These are phyloP conservation scores for Rhogogaster chlorosoma DNA, from an alignment of 2,888 invertebrate genomes.

Conservation along the genomic window DNA sequence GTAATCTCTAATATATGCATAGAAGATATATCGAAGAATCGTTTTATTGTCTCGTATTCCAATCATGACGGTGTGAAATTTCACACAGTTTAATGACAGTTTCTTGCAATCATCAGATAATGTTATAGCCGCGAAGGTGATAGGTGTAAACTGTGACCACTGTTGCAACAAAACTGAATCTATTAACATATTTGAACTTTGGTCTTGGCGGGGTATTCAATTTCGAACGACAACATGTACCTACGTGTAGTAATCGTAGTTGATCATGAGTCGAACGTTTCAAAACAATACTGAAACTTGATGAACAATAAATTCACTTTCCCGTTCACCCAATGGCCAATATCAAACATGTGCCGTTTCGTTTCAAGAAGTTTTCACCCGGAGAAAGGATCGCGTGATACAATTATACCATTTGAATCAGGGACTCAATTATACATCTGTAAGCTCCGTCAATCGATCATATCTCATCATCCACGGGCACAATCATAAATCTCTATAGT, in stretches of 20 bases:
- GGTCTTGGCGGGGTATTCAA: neutral
- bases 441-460: too few relatives aligned
- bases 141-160: neutral
- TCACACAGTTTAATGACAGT: neutral
- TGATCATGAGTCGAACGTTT: neutral
- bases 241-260: neutral
- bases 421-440: neutral
- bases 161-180: neutral
- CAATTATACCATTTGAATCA: constrained; percentile 6
- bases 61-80: constrained; percentile 5
- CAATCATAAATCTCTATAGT: neutral
- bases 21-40: neutral
- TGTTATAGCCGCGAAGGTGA: neutral
- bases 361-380: neutral
- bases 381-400: constrained; percentile 33
- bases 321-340: neutral
- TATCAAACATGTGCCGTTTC: neutral
- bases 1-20: neutral
- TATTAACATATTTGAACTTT: constrained; percentile 11
- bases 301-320: neutral
- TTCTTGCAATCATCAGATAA: constrained; percentile 1
- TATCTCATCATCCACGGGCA: neutral
- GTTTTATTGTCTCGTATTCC: neutral
- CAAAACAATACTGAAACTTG: neutral
- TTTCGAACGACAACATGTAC: neutral